Base-by-base conservation (phyloP, 1,140 invertebrate genomes). In the Hyles vespertilio region DNA sequence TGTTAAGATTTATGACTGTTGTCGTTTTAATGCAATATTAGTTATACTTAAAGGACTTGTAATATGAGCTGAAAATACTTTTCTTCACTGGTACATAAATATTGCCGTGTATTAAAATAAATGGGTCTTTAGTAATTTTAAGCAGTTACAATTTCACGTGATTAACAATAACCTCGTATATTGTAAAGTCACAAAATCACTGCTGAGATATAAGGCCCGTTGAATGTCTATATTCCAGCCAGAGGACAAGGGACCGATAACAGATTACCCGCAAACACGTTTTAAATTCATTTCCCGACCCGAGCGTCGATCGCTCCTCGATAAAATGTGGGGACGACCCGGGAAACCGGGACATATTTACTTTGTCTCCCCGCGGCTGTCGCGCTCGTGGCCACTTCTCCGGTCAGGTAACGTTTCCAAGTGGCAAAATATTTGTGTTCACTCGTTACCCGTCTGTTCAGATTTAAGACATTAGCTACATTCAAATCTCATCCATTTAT, bases 231-330 rank as follows among this genome's bases (percentile, higher is more conserved):
- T 86, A 87, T 87, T 86, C 81, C 67, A 70, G 76, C 69, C 69
- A 79, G 81, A 87, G 36, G 80, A 87, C 84, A 87, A 84, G 86
- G 84, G 86, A 87, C 86, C 84, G 86, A 89, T 89, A 87, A 89
- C 84, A 89, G 86, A 89, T 89, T 89, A 89, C 86, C 86, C 86
- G 78, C 86, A 89, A 87, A 89, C 86, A 89, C 84, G 84, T 86
- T 87, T 89, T 87, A 89, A 89, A 89, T 89, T 89, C 85, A 89
- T 89, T 89, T 87, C 82, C 85, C 84, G 84, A 87, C 84, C 84
- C 84, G 73, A 77, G 77, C 77, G 75, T 71, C 85, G 84, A 87
- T 89, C 85, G 84, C 80, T 78, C 79, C 77, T 76, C 81, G 83
- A 89, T 89, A 89, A 89, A 89, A 85, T 86, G 84, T 86, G 82